Conservation (phyloP, 2,113 vertebrate species). For the Cochlearius cochlearius region DNA sequence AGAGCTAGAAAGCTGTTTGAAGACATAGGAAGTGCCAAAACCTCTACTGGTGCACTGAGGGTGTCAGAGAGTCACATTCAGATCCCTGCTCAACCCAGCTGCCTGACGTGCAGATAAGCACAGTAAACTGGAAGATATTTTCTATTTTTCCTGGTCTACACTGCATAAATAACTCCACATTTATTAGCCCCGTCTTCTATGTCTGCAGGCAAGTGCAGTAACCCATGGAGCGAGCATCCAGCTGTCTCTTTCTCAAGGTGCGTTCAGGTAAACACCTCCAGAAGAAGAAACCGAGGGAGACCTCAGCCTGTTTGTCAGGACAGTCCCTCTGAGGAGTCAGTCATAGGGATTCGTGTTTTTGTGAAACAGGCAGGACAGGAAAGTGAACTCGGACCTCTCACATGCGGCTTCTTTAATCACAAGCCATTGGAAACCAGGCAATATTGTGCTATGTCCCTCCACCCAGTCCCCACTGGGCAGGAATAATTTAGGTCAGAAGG, state of each 20-base stretch:
- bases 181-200: not conserved
- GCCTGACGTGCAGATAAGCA: not conserved
- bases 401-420: not conserved
- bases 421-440: not conserved
- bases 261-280: not conserved
- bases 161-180: not conserved
- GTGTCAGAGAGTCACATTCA: not conserved
- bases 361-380: not conserved
- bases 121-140: not conserved
- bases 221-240: not conserved
- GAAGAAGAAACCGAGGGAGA: not conserved
- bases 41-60: not conserved
- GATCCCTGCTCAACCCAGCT: rapidly evolving
- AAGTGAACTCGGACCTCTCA: not conserved
- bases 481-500: not conserved
- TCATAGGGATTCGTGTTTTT: not conserved
- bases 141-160: rapidly evolving
- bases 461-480: not conserved
- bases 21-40: not conserved
- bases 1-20: not conserved
- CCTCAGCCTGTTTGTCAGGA: not conserved
- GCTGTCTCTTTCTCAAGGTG: not conserved
- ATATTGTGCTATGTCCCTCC: not conserved
- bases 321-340: not conserved
- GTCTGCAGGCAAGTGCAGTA: not conserved